Evolutionary conservation across 1,140 invertebrate species (phyloP), one percentile per base, ranked within the genome.

Genomic region (Diuraphis noxia): DNA sequence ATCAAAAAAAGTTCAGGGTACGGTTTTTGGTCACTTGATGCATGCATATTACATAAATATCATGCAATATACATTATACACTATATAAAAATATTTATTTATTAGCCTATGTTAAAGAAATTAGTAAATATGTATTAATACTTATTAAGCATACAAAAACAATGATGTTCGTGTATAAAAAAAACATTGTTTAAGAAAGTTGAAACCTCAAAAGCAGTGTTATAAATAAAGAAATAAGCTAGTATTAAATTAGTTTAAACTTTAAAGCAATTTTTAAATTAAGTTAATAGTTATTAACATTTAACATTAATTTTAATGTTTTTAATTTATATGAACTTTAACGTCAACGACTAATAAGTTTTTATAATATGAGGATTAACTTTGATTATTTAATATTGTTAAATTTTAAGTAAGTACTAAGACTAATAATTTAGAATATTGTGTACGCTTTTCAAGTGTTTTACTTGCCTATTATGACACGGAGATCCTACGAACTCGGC

Each of bases 391-490:
- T 25, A 40, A 81, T 38, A 38, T 40, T 25, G 36, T 81, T 81
- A 81, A 81, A 40, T 81, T 23, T 17, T n/a, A 40, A 40, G 23
- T 38, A n/a, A n/a, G n/a, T n/a, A n/a, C n/a, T n/a, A n/a, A n/a
- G n/a, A n/a, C 9, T 81, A 8, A 40, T 81, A 81, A 36, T 38
- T 81, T 81, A 30, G 8, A 56, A 56, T 52, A 36, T 36, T 17
- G 5, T 7, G 23, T 88, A 56, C 36, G 41, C 25, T 30, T 52
- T 13, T 30, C 10, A 2, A 87, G 13, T 38, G 5, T 38, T 56
- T 38, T 89, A 93, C 93, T 93, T 93, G 93, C 94, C 94, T 94
- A 91, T 94, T 93, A 92, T 94, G 94, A 86, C 93, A 93, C 7
- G 93, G 93, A 88, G 93, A 93, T 81, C 93, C 93, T 91, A 93